A percentile compares a stretch with the other conserved stretches of the same genome.
Conservation (phyloP, 2,888 invertebrate genomes). For the Volucella zonaria region DNA sequence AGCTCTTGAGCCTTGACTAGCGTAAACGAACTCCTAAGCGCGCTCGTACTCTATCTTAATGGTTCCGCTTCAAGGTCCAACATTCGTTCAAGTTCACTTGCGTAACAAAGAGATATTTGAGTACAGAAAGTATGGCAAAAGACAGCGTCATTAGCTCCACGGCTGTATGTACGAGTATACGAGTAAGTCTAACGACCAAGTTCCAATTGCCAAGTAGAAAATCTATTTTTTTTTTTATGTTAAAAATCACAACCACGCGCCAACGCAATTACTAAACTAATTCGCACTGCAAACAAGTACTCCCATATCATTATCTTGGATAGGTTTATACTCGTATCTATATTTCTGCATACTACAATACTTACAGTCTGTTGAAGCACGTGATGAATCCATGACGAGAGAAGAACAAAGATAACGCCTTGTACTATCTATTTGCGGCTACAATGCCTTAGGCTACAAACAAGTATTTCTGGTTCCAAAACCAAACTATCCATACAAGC, state of each 20-base stretch:
- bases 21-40: neutral
- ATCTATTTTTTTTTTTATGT: neutral
- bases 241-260: slow-evolving; percentile 11
- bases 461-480: slow-evolving; percentile 36
- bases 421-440: slow-evolving; percentile 11
- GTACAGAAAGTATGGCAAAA: neutral
- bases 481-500: too few species aligned
- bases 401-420: slow-evolving; percentile 17
- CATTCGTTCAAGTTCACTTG: slow-evolving; percentile 5
- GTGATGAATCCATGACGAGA: slow-evolving; percentile 19
- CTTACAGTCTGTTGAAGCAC: slow-evolving; percentile 8
- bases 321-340: neutral
- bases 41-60: neutral
- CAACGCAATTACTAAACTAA: slow-evolving; percentile 2
- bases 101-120: slow-evolving; percentile 5
- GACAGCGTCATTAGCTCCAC: slow-evolving; percentile 5
- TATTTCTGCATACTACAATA: neutral
- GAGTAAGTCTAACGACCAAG: too few species aligned
- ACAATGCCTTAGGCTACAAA: slow-evolving; percentile 7
- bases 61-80: neutral
- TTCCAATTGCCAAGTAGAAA: neutral
- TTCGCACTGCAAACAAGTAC: slow-evolving; percentile 3
- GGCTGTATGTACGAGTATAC: neutral
- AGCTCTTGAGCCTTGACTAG: slow-evolving; percentile 1
- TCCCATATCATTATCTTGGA: neutral